These are phyloP conservation scores for Teleogryllus oceanicus DNA, from an alignment of 2,888 invertebrate genomes.

Conservation along the genomic window DNA sequence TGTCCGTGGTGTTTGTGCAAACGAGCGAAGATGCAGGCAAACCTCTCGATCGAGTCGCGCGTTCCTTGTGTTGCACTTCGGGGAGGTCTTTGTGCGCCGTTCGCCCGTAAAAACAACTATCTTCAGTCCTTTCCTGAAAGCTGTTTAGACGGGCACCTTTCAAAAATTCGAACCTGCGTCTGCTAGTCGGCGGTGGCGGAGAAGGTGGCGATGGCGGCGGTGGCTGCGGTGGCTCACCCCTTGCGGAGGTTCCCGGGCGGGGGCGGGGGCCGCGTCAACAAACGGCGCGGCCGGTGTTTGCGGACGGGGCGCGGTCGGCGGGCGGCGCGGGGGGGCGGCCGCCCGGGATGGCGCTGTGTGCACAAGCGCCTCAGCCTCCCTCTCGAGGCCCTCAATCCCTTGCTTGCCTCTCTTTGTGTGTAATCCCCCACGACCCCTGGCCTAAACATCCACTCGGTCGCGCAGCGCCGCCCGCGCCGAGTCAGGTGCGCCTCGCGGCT, in stretches of 20 bases:
- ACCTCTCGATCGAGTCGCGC: background rate
- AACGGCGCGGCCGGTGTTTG: background rate
- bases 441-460: background rate
- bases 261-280: background rate
- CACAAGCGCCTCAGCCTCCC: background rate
- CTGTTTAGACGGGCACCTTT: slow-evolving; percentile 18
- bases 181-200: too few species aligned
- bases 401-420: slow-evolving; percentile 3
- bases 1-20: background rate
- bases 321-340: background rate
- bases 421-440: background rate
- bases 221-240: too few species aligned
- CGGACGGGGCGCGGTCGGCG: background rate
- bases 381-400: background rate
- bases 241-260: too few species aligned
- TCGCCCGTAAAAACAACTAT: background rate
- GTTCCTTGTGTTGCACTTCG: background rate
- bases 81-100: slow-evolving; percentile 9
- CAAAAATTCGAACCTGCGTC: background rate
- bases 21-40: background rate
- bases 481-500: too few species aligned
- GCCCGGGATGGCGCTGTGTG: background rate
- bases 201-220: too few species aligned
- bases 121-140: slow-evolving; percentile 7
- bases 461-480: background rate